Base-by-base conservation (phyloP, 92 coral and sea anemone genomes). In the Plumapathes pennacea region DNA sequence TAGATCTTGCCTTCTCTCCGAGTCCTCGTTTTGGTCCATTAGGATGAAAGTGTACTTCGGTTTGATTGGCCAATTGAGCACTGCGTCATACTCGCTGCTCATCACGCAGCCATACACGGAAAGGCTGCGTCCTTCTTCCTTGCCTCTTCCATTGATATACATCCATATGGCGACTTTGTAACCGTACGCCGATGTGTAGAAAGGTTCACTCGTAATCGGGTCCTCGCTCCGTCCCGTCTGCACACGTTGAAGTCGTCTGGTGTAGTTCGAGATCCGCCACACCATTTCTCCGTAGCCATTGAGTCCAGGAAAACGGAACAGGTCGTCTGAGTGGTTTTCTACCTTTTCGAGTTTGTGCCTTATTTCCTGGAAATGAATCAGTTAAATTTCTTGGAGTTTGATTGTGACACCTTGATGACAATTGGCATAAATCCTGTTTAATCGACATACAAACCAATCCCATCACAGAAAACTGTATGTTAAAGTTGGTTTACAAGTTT, bases 71-170 rank as follows among this genome's bases (percentile, higher is more conserved):
- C 99, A 94, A 43, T 62, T 64, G 50, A 94, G 77, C 44, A 89
- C 51, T 23, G 97, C 69, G 85, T 94, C 99, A 69, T 82, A 94
- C 57, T 94, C 99, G 27, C 99, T 96, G 47, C 50, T 52, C 79
- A 83, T 65, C 48, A 94, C 95, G 78, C 89, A 89, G 41, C 89
- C 97, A 83, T 94, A 94, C 28, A 94, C 44, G 46, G 99, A 94
- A 59, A 94, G 36, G 29, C 90, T 72, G 10, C 62, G 66, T 23
- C 85, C 87, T 48, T 63, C 85, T 64, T 83, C 91, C 53, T 89
- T 88, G 23, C 95, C 99, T 41, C 99, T 86, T 1, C 99, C 99
- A 49, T 94, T 94, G 23, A 94, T 54, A 71, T 94, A 94, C 39
- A 89, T 84, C 99, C 99, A 94, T 22, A 73, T 76, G 1, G 78